phyloP scores from a whole-genome alignment of 2,888 invertebrate genomes.

The Caenorhabditis macrosperma region DNA sequence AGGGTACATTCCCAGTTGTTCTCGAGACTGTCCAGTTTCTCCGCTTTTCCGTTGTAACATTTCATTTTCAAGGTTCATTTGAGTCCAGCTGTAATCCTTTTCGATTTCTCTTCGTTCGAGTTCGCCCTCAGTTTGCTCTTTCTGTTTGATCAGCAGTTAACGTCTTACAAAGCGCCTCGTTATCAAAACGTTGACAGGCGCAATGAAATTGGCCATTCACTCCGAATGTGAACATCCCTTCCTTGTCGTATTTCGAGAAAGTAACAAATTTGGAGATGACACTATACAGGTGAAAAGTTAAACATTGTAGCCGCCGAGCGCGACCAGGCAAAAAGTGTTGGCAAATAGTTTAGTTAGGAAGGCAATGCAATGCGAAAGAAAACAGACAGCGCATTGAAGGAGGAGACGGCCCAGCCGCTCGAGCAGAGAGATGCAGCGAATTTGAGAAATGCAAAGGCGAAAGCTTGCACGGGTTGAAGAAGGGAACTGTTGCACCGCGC shows the following conservation, averaged over 20 bases:
- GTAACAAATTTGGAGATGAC: constrained; percentile 50
- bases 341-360: constrained; percentile 58
- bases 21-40: neutral
- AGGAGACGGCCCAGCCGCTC: constrained; percentile 13
- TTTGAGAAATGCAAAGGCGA: constrained; percentile 35
- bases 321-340: constrained; percentile 59
- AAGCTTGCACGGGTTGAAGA: constrained; percentile 46
- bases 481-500: constrained; percentile 58
- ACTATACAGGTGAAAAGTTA: constrained; percentile 49
- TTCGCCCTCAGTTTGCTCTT: constrained; percentile 38
- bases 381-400: constrained; percentile 36
- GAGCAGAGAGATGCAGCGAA: constrained; percentile 39
- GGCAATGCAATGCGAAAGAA: constrained; percentile 42
- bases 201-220: constrained; percentile 8
- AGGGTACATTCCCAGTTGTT: constrained; percentile 25
- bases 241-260: constrained; percentile 1
- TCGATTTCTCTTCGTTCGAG: constrained; percentile 8
- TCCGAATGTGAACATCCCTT: neutral
- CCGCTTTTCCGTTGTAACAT: neutral
- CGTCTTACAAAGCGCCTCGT: constrained; percentile 34
- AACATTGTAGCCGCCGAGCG: constrained; percentile 50
- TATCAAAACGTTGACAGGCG: constrained; percentile 9
- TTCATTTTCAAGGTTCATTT: neutral
- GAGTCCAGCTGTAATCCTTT: neutral
- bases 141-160: constrained; percentile 52